These are phyloP conservation scores for Ormyrus pomaceus DNA, from an alignment of 2,888 invertebrate genomes.

Conservation along the genomic window DNA sequence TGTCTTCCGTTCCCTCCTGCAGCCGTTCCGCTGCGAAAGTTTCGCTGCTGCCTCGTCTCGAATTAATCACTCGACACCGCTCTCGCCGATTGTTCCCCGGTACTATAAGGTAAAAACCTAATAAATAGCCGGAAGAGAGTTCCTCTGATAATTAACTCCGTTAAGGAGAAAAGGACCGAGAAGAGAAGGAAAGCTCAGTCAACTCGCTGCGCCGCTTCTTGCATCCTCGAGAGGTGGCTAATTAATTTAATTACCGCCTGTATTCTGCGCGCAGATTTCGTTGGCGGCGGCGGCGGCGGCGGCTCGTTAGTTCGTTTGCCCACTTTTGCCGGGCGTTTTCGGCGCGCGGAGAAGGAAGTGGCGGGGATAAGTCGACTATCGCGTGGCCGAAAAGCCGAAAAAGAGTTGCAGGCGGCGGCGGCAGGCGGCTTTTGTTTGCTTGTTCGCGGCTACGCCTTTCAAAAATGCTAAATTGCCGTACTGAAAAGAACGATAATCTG, in stretches of 20 bases:
- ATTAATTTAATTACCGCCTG: constrained; percentile 74
- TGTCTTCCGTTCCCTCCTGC: constrained; percentile 25
- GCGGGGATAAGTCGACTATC: neutral
- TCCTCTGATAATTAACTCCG: constrained; percentile 73
- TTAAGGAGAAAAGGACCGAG: constrained; percentile 67
- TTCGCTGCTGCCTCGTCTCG: constrained; percentile 31
- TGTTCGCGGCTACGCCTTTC: no score
- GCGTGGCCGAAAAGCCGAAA: constrained; percentile 3
- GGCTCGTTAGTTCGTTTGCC: constrained; percentile 23
- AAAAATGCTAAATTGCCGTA: no score
- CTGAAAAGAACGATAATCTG: no score
- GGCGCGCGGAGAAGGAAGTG: neutral
- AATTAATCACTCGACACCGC: constrained; percentile 62
- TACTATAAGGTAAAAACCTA: constrained; percentile 71
- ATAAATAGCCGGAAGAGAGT: constrained; percentile 72
- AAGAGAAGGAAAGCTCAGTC: constrained; percentile 9
- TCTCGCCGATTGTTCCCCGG: constrained; percentile 66
- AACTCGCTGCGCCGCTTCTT: constrained; percentile 59
- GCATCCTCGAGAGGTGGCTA: constrained; percentile 71
- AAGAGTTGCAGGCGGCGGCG: neutral
- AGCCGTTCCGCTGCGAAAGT: no score
- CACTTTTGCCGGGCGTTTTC: constrained; percentile 14
- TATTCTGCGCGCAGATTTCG: constrained; percentile 63
- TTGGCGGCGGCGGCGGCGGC: constrained; percentile 47
- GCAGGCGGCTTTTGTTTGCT: neutral